A percentile compares a stretch with the other conserved stretches of the same genome.
phyloP scores from a whole-genome alignment of 2,113 vertebrate genomes.

The Lasiurus cinereus region DNA sequence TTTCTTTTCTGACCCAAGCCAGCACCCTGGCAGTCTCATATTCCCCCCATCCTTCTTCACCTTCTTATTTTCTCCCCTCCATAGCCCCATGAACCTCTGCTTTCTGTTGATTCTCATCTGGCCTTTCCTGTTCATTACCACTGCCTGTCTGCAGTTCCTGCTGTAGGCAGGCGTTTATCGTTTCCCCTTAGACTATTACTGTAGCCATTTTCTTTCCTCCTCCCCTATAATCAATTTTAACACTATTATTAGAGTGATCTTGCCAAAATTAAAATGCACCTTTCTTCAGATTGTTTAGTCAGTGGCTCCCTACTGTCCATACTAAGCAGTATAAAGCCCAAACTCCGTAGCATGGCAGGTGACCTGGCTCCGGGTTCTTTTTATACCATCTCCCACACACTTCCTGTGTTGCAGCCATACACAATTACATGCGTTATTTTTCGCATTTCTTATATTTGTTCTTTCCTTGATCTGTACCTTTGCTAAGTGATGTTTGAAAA shows the following conservation, averaged over 20 bases:
- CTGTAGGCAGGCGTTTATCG: neutral
- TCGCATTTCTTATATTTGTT: neutral
- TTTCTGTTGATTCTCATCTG: neutral
- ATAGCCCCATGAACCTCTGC: neutral
- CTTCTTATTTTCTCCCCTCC: neutral
- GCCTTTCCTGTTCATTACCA: neutral
- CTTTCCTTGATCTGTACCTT: neutral
- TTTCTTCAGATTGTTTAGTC: neutral
- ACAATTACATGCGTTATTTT: neutral
- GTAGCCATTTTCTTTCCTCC: neutral
- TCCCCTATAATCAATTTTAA: neutral
- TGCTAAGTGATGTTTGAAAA: neutral
- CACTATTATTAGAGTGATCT: neutral
- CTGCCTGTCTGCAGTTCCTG: neutral
- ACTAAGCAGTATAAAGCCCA: neutral
- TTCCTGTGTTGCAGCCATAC: no score
- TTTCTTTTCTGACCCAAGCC: neutral
- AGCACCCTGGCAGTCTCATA: neutral
- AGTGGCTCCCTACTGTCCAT: neutral
- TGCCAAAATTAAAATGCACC: neutral
- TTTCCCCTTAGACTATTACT: neutral
- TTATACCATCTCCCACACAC: neutral
- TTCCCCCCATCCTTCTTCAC: neutral
- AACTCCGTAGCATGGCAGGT: neutral
- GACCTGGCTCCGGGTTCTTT: no score